Conservation (phyloP, 2,797 vertebrate genomes). For the Crypturellus tataupa region DNA sequence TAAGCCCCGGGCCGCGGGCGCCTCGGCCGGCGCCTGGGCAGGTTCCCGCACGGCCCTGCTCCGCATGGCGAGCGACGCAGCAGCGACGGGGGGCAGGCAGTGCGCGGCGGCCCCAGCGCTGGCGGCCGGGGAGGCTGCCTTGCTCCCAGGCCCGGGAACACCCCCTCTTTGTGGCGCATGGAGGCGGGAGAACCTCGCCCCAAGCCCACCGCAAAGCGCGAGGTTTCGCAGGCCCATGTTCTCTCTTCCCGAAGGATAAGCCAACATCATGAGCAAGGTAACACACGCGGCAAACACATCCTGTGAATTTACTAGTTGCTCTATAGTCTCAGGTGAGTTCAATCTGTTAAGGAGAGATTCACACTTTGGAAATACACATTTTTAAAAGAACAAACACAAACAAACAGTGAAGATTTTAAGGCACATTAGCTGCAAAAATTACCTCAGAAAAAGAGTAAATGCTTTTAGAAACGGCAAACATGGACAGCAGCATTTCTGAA, state of each 20-base stretch:
- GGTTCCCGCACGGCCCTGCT: no score
- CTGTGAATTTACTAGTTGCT: neutral
- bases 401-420: conserved; percentile 1
- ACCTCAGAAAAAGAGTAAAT: neutral
- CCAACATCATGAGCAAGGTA: neutral
- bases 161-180: neutral
- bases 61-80: no score
- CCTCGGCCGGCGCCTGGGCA: no score
- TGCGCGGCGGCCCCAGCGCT: no score
- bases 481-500: conserved; percentile 10
- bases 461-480: neutral
- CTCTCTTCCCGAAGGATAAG: neutral
- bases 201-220: neutral
- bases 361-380: neutral
- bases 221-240: neutral
- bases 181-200: no score
- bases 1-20: no score
- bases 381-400: conserved; percentile 33
- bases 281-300: neutral
- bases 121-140: neutral
- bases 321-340: neutral
- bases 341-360: neutral
- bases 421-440: conserved; percentile 7
- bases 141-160: neutral
- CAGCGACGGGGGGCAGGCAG: no score